Evolutionary conservation across 2,797 vertebrate species (phyloP), one percentile per base, ranked within the genome.

Genomic region (Parambassis ranga): DNA sequence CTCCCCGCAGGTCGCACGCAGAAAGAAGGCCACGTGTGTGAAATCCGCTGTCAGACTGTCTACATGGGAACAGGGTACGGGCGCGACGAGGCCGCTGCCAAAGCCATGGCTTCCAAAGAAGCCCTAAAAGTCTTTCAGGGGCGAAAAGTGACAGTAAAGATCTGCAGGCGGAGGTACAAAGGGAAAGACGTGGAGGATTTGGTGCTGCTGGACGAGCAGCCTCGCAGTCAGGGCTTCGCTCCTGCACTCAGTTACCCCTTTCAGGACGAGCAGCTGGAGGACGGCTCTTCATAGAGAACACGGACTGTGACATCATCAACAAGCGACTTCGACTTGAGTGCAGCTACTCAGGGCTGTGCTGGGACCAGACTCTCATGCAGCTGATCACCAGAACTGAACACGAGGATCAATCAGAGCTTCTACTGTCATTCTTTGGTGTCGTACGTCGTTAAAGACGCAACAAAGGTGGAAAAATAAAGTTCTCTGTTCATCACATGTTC

Each of bases 21-120:
- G 84, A 94, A 95, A 76, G 97, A 98, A 79, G 98, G 94, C 47
- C 94, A 98, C 64, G 97, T 98, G 71, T 98, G 97, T 24, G 97
- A 99, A 88, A 91, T 98, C 65, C 94, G 96, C 76, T 98, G 96
- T 84, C 95, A 94, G 82, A 92, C 92, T 38, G 95, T 97, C 31
- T 99, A 98, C 91, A 79, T 99, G 87, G 96, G 97, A 53, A 98
- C 97, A 2, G 97, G 96, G 20, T 99, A 98, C 30, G 97, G 97
- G 10, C 95, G 96, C 4, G 97, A 95, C 7, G 96, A 97, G 83
- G 84, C 94, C 10, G 95, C 94, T 6, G 96, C 97, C 77, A 94
- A 91, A 85, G 95, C 96, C 2, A 95, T 98, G 89, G 97, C 97
- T 58, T 97, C 97, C 3, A 95, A 98, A 72, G 97, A 99, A 85